Conservation (phyloP, 2,113 vertebrate species). For the Onychostoma macrolepis region DNA sequence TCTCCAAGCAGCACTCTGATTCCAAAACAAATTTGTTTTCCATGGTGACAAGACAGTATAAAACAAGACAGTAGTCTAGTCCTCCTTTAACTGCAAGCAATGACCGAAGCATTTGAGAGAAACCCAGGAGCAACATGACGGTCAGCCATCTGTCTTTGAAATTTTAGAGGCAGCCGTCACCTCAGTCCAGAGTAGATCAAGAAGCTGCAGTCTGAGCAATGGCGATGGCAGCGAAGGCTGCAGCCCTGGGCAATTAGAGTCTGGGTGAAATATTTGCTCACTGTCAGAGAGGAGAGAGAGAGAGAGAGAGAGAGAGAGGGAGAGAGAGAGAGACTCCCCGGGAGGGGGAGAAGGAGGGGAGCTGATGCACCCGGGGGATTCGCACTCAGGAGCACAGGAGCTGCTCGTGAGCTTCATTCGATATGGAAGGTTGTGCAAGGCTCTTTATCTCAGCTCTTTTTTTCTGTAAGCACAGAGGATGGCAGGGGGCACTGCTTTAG, state of each 20-base stretch:
- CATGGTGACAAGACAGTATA: background rate
- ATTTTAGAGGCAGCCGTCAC: constrained; percentile 44
- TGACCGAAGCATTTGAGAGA: background rate
- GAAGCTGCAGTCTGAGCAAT: constrained; percentile 44
- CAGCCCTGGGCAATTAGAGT: constrained; percentile 55
- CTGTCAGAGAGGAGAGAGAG: constrained; percentile 27
- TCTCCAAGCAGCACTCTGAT: background rate
- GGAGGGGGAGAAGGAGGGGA: background rate
- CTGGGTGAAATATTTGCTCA: constrained; percentile 59
- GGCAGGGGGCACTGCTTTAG: constrained; percentile 41
- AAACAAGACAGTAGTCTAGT: background rate
- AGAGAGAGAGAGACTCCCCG: constrained; percentile 2
- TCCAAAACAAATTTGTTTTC: background rate
- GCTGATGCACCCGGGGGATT: constrained; percentile 29
- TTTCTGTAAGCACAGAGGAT: constrained; percentile 42
- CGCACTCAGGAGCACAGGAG: constrained; percentile 32
- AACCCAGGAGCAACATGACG: constrained; percentile 31
- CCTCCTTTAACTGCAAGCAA: background rate
- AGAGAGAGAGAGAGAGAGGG: constrained; percentile 13
- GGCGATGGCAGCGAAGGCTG: background rate
- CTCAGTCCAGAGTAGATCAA: constrained; percentile 30
- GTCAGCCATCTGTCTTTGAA: constrained; percentile 58
- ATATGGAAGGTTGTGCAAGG: constrained; percentile 30
- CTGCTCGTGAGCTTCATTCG: constrained; percentile 15
- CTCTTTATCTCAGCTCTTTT: constrained; percentile 41